Evolutionary conservation across 2,113 vertebrate genomes (phyloP).

Genomic region (Trichechus manatus): DNA sequence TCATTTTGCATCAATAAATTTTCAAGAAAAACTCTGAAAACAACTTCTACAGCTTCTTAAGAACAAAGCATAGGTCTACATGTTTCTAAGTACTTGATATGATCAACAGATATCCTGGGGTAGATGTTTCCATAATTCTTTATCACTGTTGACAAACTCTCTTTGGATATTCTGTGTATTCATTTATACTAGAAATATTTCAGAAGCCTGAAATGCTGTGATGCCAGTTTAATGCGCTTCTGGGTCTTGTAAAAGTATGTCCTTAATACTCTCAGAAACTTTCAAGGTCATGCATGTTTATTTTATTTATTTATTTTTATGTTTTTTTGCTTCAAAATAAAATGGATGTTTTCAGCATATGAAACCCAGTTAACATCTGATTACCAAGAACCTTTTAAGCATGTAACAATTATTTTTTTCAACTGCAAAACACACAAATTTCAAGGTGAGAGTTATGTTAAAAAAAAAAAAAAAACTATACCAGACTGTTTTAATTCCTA

Average conservation of each 20-base stretch:
- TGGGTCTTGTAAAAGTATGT: background rate
- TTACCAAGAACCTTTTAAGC: background rate
- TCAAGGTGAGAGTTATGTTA: background rate
- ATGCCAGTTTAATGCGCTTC: background rate
- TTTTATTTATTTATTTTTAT: constrained; percentile 31
- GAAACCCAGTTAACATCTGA: background rate
- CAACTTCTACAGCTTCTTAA: background rate
- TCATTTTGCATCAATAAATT: background rate
- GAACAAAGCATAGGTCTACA: background rate
- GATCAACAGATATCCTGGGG: background rate
- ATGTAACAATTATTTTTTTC: background rate
- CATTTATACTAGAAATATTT: constrained; percentile 6
- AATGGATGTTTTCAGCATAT: background rate
- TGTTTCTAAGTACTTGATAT: background rate
- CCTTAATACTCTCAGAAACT: background rate
- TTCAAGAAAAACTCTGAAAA: background rate
- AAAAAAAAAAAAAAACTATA: background rate
- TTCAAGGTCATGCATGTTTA: background rate
- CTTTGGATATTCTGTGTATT: background rate
- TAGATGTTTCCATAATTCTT: background rate
- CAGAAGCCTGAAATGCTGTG: background rate
- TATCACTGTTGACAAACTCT: background rate
- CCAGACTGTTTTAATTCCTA: background rate
- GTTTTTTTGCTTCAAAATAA: constrained; percentile 4
- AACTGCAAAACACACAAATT: background rate